A percentile compares a stretch with the other conserved stretches of the same genome.
Conservation (phyloP, 2,113 vertebrate genomes). For the Nicator chloris region DNA sequence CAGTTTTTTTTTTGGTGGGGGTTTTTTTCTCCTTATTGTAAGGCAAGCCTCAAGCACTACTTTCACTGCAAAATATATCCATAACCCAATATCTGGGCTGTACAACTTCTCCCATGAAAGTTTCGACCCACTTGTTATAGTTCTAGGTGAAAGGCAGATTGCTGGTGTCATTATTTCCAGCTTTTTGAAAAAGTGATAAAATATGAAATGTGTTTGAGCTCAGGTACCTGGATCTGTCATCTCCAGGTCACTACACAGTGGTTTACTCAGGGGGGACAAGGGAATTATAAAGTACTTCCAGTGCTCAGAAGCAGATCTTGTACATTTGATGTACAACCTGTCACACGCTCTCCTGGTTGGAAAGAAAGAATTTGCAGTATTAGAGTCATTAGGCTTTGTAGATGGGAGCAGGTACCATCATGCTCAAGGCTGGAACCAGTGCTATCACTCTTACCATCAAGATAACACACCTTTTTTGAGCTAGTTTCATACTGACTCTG, state of each 20-base stretch:
- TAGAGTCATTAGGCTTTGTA: neutral
- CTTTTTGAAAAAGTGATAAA: conserved; percentile 17
- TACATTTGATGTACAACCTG: neutral
- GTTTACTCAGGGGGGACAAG: neutral
- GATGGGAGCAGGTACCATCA: neutral
- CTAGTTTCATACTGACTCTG: neutral
- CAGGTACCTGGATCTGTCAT: neutral
- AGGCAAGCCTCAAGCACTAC: neutral
- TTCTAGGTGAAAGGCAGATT: neutral
- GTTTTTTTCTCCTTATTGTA: neutral
- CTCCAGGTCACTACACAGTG: neutral
- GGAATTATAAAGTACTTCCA: neutral
- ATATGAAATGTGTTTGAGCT: neutral
- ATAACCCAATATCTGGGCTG: neutral
- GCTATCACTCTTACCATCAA: neutral
- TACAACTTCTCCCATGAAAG: neutral
- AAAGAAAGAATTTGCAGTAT: neutral
- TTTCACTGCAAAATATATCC: neutral
- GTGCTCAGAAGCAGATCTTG: neutral
- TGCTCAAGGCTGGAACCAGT: neutral
- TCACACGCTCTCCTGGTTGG: neutral
- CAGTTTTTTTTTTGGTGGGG: neutral
- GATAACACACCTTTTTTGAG: neutral
- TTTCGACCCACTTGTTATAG: neutral
- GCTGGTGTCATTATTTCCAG: neutral